Base-by-base conservation (phyloP, 2,113 vertebrate genomes). In the Trichechus manatus region DNA sequence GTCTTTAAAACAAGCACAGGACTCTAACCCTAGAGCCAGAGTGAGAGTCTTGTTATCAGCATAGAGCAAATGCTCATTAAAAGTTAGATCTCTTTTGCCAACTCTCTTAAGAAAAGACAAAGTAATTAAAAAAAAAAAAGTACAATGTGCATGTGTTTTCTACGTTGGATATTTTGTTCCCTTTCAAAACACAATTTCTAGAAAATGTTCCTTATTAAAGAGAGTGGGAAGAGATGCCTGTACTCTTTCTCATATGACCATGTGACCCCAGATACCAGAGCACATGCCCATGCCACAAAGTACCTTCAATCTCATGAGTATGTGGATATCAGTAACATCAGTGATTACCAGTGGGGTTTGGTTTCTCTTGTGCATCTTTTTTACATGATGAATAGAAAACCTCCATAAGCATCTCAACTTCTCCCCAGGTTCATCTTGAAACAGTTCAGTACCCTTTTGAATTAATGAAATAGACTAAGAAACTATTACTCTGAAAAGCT, bases 381-480 rank as follows among this genome's bases (percentile, higher is more conserved):
- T 95, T 86, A 39, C 13, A 61, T 42, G 53, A 94, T 66, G 36
- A 87, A 70, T 25, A 74, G 44, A 68, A 89, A 84, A 91, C 68
- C n/a, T 72, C 66, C 27, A 8, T 47, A 87, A 97, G 64, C 20
- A 68, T 44, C 42, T 77, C 47, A 83, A 87, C 27, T 95, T 92
- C 64, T 92, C 84, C 72, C 81, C 79, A 96, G 87, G 70, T 93
- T 97, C 64, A 50, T 93, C 42, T 77, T 94, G 87, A 97, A 96
- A 95, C 87, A 95, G 85, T 68, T 97, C 85, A 50, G 42, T 33
- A 97, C 77, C 11, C 78, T 68, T 91, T 63, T 63, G 82, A 97
- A 90, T 94, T 97, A 97, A 97, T 97, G 96, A 97, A 97, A 95
- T 92, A 84, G 92, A 64, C 94, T 92, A 90, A 96, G 75, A 95